These are phyloP conservation scores for Clarias laeviceps DNA, from an alignment of 2,797 vertebrate species.

Conservation along the genomic window DNA sequence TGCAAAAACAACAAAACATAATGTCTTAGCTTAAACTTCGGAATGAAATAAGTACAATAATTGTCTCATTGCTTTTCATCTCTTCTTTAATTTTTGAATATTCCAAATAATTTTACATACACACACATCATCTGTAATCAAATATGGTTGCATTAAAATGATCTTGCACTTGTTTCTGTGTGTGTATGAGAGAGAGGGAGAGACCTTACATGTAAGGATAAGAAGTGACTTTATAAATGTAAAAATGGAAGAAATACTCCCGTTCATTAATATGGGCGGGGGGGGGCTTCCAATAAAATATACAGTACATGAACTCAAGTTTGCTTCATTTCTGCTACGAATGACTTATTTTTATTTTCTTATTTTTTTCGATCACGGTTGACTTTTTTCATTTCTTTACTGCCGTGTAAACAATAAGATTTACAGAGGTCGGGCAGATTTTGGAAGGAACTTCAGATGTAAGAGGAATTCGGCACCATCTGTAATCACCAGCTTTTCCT, in stretches of 20 bases:
- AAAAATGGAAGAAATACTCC: not conserved
- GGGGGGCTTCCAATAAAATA: not conserved
- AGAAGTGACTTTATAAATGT: not conserved
- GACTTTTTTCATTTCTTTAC: not conserved
- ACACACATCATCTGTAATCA: not conserved
- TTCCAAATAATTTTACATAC: not conserved
- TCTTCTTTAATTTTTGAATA: not conserved
- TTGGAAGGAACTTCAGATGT: constrained; percentile 38
- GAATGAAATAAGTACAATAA: not conserved
- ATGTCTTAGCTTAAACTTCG: not conserved
- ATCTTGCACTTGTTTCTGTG: not conserved
- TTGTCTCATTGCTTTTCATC: not conserved
- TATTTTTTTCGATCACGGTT: not conserved
- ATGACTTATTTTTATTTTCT: not conserved
- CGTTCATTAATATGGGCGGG: not conserved
- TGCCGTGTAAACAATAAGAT: constrained; percentile 25
- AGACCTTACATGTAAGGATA: not conserved
- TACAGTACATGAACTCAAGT: too few relatives aligned
- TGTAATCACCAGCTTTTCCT: constrained; percentile 51
- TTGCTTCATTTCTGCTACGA: not conserved
- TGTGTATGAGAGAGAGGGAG: not conserved
- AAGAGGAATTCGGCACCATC: constrained; percentile 51
- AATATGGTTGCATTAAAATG: not conserved
- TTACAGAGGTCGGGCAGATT: constrained; percentile 36
- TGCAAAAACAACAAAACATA: too few relatives aligned